phyloP scores from a whole-genome alignment of 2,113 vertebrate species.

The Azemiops feae region DNA sequence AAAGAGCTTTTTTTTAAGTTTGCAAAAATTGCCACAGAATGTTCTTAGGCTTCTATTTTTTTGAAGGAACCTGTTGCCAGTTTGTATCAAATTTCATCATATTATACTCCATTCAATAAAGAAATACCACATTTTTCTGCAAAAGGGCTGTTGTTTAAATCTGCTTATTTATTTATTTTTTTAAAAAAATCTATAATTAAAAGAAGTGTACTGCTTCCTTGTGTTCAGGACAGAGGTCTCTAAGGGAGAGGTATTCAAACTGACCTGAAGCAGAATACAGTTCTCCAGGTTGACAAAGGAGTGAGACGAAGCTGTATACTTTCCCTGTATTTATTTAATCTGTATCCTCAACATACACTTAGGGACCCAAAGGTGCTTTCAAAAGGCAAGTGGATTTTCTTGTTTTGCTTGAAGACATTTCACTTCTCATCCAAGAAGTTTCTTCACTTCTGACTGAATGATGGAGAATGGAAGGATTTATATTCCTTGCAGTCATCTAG shows the following conservation, averaged over 20 bases:
- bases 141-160: not conserved
- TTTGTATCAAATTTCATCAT: not conserved
- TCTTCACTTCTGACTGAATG: not conserved
- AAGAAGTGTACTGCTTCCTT: not conserved
- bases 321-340: not conserved
- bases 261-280: not conserved
- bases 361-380: not conserved
- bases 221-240: not conserved
- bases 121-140: not conserved
- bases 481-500: no score
- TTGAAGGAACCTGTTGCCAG: not conserved
- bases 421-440: not conserved
- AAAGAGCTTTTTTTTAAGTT: slow-evolving; percentile 14
- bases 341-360: not conserved
- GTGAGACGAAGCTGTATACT: not conserved
- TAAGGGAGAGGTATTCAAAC: not conserved
- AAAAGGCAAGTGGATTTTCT: not conserved
- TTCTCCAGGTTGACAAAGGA: not conserved
- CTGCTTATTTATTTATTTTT: accelerated
- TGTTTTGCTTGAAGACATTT: not conserved
- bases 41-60: not conserved
- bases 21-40: not conserved
- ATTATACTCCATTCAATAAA: not conserved
- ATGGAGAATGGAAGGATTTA: not conserved
- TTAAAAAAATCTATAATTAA: not conserved